A percentile compares a stretch with the other conserved stretches of the same genome.
phyloP scores from a whole-genome alignment of 2,113 vertebrate species.

The Rhea pennata region DNA sequence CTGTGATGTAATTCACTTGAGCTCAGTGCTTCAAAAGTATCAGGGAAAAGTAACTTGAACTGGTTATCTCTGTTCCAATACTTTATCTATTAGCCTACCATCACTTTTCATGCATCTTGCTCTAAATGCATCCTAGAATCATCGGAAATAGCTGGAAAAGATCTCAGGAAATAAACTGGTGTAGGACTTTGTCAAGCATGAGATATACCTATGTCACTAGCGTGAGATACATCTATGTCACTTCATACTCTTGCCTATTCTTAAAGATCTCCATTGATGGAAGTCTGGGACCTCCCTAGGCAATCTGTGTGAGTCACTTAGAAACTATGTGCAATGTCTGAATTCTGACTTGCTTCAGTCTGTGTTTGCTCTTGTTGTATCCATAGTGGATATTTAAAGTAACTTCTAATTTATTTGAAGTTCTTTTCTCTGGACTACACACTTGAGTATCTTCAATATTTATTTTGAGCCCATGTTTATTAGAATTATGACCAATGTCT shows the following conservation, averaged over 20 bases:
- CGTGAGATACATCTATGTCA: not conserved
- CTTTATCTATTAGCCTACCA: not conserved
- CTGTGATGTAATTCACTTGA: not conserved
- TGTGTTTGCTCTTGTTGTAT: not conserved
- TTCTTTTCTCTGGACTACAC: not conserved
- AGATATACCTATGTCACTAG: not conserved
- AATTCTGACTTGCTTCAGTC: not conserved
- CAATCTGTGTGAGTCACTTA: not conserved
- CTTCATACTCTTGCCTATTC: not conserved
- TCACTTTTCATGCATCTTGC: not conserved
- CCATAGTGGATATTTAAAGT: not conserved
- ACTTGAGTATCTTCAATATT: not conserved
- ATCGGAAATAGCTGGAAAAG: not conserved
- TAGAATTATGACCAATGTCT: not conserved
- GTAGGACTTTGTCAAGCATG: not conserved
- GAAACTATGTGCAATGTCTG: not conserved
- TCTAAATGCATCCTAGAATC: not conserved
- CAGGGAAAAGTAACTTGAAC: not conserved
- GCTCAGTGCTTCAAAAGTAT: not conserved
- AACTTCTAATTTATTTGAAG: not conserved
- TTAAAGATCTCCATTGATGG: not conserved
- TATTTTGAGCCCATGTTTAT: not conserved
- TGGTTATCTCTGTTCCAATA: not conserved
- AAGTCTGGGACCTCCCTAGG: not conserved
- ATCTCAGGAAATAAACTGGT: not conserved